Evolutionary conservation across 1,140 invertebrate species (phyloP), one percentile per base, ranked within the genome.

Genomic region (Zaprionus camerounensis): DNA sequence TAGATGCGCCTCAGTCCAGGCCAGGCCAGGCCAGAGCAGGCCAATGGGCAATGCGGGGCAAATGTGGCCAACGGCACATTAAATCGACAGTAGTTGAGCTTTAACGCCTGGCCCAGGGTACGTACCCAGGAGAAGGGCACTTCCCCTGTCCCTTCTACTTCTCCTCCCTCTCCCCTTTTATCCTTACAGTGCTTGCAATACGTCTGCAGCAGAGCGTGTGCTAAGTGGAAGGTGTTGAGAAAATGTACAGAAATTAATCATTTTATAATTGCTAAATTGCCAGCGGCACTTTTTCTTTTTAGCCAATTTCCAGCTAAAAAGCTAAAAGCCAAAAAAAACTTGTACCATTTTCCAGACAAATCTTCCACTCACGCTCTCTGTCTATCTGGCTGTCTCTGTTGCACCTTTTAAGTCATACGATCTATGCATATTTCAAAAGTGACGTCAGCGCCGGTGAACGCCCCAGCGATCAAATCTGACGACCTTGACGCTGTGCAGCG

Each of bases 191-290:
- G 38, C 38, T 15, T n/a, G 38, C 5, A 15, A 41, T n/a, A 41
- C 15, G 15, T 41, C 6, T 36, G 31, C 67, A 4, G 67, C 26
- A 15, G 61, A 15, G 61, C 57, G 57, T 28, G 71, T 69, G 84
- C 71, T 88, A 87, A 87, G 85, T 87, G 84, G 84, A 88, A 88
- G 85, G 85, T 88, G 85, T 88, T 88, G 85, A 87, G 85, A 87
- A 87, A 87, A 87, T 90, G 85, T 66, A 82, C 85, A 82, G 90
- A 90, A 90, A 90, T 90, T 91, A 90, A 90, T 90, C 82, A 80
- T 90, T 77, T 90, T 82, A 90, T 90, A 90, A 90, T 90, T 90
- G 82, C 86, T 77, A 90, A 90, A 90, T 90, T 90, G 85, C 79
- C 76, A 64, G 61, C 46, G 63, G 78, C 46, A 24, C n/a, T 62